phyloP scores from a whole-genome alignment of 2,113 vertebrate species.

The Verasper variegatus region DNA sequence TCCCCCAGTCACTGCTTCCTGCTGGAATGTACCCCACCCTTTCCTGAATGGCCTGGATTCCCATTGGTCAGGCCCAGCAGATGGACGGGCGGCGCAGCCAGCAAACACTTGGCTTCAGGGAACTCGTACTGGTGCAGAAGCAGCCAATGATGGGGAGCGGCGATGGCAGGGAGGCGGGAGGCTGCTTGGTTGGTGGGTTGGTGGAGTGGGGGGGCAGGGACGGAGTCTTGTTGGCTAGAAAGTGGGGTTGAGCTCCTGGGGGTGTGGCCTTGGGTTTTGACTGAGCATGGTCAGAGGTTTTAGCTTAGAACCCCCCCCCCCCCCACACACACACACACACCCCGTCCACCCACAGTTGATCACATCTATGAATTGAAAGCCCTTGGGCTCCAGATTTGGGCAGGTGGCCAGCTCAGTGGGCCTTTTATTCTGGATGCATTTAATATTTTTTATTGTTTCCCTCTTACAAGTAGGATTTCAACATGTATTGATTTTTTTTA shows the following conservation, averaged over 20 bases:
- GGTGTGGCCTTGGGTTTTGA: slow-evolving; percentile 62
- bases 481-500: background rate
- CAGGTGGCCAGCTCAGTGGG: slow-evolving; percentile 10
- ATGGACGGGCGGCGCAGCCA: slow-evolving; percentile 63
- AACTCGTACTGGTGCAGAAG: slow-evolving; percentile 47
- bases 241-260: slow-evolving; percentile 74
- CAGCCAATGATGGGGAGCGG: slow-evolving; percentile 69
- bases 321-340: too few species aligned
- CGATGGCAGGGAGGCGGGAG: slow-evolving; percentile 66
- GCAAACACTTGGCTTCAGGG: slow-evolving; percentile 52
- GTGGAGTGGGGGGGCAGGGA: slow-evolving; percentile 55
- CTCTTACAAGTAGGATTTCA: background rate
- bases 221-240: slow-evolving; percentile 67
- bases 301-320: slow-evolving; percentile 45
- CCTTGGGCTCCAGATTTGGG: slow-evolving; percentile 33
- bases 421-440: slow-evolving; percentile 7
- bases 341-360: slow-evolving; percentile 52
- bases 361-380: slow-evolving; percentile 55
- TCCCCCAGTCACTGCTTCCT: slow-evolving; percentile 74
- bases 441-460: background rate
- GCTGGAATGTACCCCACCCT: slow-evolving; percentile 82
- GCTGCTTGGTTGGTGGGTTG: slow-evolving; percentile 61
- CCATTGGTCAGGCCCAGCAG: slow-evolving; percentile 62
- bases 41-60: slow-evolving; percentile 80
- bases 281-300: slow-evolving; percentile 68